Evolutionary conservation across 2,113 vertebrate genomes (phyloP).

Genomic region (Sialia sialis): DNA sequence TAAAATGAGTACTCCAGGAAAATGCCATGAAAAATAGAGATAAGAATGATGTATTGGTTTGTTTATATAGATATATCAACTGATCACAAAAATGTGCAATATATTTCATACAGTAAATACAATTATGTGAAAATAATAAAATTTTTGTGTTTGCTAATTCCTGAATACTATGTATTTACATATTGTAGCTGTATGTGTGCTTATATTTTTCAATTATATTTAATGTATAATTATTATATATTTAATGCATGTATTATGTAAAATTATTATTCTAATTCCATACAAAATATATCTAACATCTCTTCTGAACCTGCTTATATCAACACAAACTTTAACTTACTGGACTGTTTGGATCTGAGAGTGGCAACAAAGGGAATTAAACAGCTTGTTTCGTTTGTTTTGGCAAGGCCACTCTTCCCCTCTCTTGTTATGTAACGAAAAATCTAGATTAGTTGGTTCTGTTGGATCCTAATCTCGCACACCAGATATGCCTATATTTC

Average conservation of each 20-base stretch:
- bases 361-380: background rate
- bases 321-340: background rate
- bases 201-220: background rate
- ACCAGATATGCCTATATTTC: background rate
- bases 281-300: background rate
- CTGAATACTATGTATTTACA: background rate
- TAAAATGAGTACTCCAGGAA: background rate
- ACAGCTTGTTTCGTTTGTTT: background rate
- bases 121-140: background rate
- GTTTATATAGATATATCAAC: background rate
- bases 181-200: background rate
- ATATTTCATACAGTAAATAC: background rate
- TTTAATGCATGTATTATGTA: background rate
- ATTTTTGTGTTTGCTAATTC: background rate
- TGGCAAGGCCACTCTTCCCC: background rate
- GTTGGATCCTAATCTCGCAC: background rate
- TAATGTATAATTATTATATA: background rate
- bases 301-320: background rate
- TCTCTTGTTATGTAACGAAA: background rate
- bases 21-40: background rate
- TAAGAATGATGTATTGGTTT: background rate
- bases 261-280: background rate
- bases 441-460: background rate
- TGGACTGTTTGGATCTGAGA: background rate
- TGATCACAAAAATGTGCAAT: background rate